Percentiles rank a stretch among this genome's conserved stretches.
These are phyloP conservation scores for Axea sp. DNA, from an alignment of 2,888 invertebrate genomes.

Conservation along the genomic window DNA sequence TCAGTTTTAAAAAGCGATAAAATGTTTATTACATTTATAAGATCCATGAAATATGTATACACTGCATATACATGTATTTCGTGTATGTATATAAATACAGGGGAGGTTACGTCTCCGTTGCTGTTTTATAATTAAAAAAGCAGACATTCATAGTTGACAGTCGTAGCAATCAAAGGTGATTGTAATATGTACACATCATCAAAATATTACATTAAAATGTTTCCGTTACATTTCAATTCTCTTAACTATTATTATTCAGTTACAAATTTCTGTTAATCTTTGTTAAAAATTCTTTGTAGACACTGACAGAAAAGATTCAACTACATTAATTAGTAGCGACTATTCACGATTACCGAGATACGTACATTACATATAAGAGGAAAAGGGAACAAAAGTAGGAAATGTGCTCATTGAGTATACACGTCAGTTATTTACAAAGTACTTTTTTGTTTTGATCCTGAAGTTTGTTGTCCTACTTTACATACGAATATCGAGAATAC, in stretches of 20 bases:
- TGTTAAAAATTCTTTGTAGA: conserved; percentile 35
- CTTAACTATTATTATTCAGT: conserved; percentile 15
- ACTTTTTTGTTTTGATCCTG: conserved; percentile 54
- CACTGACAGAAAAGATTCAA: conserved; percentile 43
- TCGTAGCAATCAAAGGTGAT: conserved; percentile 52
- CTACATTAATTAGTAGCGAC: conserved; percentile 40
- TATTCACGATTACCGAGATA: conserved; percentile 53
- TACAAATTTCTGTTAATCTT: conserved; percentile 34
- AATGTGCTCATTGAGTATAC: conserved; percentile 37
- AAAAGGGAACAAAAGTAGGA: conserved; percentile 53
- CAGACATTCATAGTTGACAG: conserved; percentile 65
- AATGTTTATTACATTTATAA: conserved; percentile 75
- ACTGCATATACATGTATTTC: conserved; percentile 54
- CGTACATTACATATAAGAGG: conserved; percentile 68
- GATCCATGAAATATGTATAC: conserved; percentile 64
- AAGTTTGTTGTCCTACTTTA: conserved; percentile 60
- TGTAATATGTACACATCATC: conserved; percentile 55
- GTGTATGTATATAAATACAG: conserved; percentile 70
- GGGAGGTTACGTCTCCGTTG: conserved; percentile 66
- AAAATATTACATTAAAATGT: conserved; percentile 62
- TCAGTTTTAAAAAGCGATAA: conserved; percentile 69
- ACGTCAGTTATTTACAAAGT: conserved; percentile 47
- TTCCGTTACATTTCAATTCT: conserved; percentile 21
- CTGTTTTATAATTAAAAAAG: conserved; percentile 71
- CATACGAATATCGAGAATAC: conserved; percentile 71